A percentile compares a stretch with the other conserved stretches of the same genome.
These are phyloP conservation scores for Stramonita haemastoma DNA, from an alignment of 2,888 invertebrate genomes.

Conservation along the genomic window DNA sequence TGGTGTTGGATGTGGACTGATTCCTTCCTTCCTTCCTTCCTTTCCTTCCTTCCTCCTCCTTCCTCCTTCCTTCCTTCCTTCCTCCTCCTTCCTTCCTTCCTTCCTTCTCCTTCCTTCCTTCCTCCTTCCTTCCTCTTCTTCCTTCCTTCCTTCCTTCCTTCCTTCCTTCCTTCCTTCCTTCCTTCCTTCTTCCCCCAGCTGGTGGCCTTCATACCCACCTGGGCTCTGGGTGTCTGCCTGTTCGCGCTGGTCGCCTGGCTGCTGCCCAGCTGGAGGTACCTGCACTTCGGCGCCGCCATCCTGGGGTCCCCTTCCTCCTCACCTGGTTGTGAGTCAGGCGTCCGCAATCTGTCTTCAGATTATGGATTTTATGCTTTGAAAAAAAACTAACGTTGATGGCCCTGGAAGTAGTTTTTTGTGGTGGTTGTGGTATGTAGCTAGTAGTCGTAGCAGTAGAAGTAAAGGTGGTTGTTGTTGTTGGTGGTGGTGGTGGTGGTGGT, in stretches of 20 bases:
- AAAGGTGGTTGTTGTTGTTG: too few relatives aligned
- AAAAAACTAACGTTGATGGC: too few relatives aligned
- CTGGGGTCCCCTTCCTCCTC: slow-evolving; percentile 47
- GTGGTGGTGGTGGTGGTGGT: too few relatives aligned
- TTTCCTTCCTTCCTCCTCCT: neutral
- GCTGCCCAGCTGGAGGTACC: slow-evolving; percentile 57
- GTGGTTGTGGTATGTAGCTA: too few relatives aligned
- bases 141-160: neutral
- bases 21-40: neutral
- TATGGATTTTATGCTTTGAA: too few relatives aligned
- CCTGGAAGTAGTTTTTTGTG: too few relatives aligned
- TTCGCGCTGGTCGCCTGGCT: slow-evolving; percentile 55
- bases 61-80: neutral
- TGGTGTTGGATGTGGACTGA: too few relatives aligned
- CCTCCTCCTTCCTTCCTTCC: neutral
- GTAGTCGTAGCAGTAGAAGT: too few relatives aligned
- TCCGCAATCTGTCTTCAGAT: too few relatives aligned
- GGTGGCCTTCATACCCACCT: slow-evolving; percentile 41
- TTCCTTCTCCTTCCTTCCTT: neutral
- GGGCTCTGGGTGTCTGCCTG: slow-evolving; percentile 52
- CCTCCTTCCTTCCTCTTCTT: neutral
- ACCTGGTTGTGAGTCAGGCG: slow-evolving; percentile 56
- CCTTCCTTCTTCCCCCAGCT: neutral
- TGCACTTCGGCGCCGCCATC: slow-evolving; percentile 54
- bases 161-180: neutral